A percentile compares a stretch with the other conserved stretches of the same genome.
Conservation (phyloP, 2,797 vertebrate species). For the Anguilla megastoma region DNA sequence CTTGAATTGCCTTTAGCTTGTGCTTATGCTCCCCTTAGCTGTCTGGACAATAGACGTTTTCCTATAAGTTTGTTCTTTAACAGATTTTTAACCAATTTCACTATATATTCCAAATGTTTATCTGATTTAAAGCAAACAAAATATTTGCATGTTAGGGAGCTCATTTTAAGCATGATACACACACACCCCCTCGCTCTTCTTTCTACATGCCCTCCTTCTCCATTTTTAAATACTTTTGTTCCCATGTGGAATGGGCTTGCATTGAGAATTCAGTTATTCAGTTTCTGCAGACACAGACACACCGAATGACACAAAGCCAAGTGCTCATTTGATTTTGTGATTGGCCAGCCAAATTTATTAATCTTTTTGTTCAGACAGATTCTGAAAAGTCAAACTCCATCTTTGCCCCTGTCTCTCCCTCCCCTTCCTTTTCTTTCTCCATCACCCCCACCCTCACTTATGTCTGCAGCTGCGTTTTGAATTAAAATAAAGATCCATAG, state of each 20-base stretch:
- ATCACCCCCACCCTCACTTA: constrained; percentile 39
- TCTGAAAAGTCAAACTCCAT: constrained; percentile 51
- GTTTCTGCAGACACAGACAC: constrained; percentile 17
- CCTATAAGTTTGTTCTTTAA: too few relatives aligned
- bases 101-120: too few relatives aligned
- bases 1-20: too few relatives aligned
- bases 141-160: too few relatives aligned
- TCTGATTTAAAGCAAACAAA: too few relatives aligned
- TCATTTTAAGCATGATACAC: too few relatives aligned
- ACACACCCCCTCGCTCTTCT: too few relatives aligned
- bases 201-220: constrained; percentile 47
- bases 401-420: constrained; percentile 45
- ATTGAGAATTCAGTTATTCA: constrained; percentile 21
- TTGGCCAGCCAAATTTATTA: constrained; percentile 59
- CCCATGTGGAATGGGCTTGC: constrained; percentile 46
- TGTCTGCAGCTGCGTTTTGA: constrained; percentile 91
- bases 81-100: too few relatives aligned
- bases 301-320: constrained; percentile 36
- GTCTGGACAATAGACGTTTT: too few relatives aligned
- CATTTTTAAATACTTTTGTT: constrained; percentile 61
- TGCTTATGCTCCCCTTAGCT: too few relatives aligned
- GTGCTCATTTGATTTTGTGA: constrained; percentile 54
- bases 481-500: constrained; percentile 89
- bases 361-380: constrained; percentile 57
- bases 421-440: constrained; percentile 33